phyloP scores from a whole-genome alignment of 2,888 invertebrate genomes.

The Sphaerophoria taeniata region DNA sequence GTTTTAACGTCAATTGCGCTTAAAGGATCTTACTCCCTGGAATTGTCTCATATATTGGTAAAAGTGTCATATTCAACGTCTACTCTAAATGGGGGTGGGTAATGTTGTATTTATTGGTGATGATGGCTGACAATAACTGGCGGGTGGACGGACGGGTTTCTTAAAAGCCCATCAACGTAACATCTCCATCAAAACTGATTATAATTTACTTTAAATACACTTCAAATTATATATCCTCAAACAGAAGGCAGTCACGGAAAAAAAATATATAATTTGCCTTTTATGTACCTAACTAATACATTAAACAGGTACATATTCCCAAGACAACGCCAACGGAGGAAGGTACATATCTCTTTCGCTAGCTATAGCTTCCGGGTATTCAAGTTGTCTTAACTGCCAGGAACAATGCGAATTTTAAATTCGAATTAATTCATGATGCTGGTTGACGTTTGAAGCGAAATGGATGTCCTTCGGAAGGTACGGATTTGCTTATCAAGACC shows the following conservation, averaged over 20 bases:
- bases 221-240: slow-evolving; percentile 59
- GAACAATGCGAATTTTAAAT: slow-evolving; percentile 68
- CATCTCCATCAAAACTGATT: slow-evolving; percentile 57
- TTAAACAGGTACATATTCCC: not conserved
- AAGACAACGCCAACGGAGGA: not conserved
- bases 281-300: too few relatives aligned
- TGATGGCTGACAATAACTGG: not conserved
- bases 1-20: slow-evolving; percentile 26
- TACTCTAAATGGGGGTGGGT: slow-evolving; percentile 10
- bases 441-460: slow-evolving; percentile 40
- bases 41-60: slow-evolving; percentile 20
- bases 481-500: not conserved
- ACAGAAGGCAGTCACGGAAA: not conserved
- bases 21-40: slow-evolving; percentile 33
- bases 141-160: not conserved
- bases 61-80: slow-evolving; percentile 22
- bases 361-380: not conserved
- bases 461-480: slow-evolving; percentile 33
- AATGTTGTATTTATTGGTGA: not conserved
- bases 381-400: slow-evolving; percentile 8
- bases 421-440: slow-evolving; percentile 65
- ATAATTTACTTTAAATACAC: slow-evolving; percentile 66
- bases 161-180: slow-evolving; percentile 51
- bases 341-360: not conserved
- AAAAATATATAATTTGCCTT: not conserved